A percentile compares a stretch with the other conserved stretches of the same genome.
Conservation (phyloP, 2,888 invertebrate genomes). For the Agyllia agylla region DNA sequence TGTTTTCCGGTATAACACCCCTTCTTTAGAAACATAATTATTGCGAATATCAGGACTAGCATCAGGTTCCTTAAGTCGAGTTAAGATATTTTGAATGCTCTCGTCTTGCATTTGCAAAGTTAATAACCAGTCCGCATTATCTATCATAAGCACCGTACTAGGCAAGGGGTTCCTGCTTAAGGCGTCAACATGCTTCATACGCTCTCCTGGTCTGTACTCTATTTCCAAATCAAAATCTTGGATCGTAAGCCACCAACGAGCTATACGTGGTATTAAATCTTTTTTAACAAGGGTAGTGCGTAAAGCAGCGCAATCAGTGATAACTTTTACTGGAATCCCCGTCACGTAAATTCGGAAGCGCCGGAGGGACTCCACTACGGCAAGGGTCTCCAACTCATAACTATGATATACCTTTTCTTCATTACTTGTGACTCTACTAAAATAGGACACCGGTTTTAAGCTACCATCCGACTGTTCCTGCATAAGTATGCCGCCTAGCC, state of each 20-base stretch:
- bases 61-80: not conserved
- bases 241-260: not conserved
- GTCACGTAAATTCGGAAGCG: not conserved
- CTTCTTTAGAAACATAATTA: too few relatives aligned
- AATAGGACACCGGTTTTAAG: not conserved
- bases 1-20: too few relatives aligned
- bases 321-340: not conserved
- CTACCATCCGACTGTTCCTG: not conserved
- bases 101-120: conserved; percentile 22
- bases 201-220: not conserved
- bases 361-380: not conserved
- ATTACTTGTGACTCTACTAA: not conserved
- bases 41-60: too few relatives aligned
- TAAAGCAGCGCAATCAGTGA: conserved; percentile 1
- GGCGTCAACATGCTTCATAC: not conserved
- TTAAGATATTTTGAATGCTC: not conserved
- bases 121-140: not conserved
- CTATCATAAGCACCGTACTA: not conserved
- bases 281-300: not conserved
- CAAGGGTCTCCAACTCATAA: not conserved
- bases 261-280: not conserved
- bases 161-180: not conserved
- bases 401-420: not conserved
- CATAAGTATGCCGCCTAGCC: not conserved
- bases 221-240: not conserved